phyloP scores from a whole-genome alignment of 2,888 invertebrate genomes.

The Pseudococcus viburni region DNA sequence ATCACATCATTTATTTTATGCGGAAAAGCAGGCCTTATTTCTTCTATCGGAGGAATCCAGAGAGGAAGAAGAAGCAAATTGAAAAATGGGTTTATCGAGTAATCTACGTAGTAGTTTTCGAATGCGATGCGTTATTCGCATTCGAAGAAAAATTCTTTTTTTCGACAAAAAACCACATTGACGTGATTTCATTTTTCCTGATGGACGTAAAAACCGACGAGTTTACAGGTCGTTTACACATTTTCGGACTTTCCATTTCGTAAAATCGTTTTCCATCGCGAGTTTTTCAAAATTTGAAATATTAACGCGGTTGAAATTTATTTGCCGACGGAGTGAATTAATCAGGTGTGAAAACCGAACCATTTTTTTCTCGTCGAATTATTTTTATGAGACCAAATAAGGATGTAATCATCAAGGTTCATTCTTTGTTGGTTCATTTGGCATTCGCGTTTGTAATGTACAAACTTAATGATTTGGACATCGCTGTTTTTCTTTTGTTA shows the following conservation, averaged over 20 bases:
- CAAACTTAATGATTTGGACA: background rate
- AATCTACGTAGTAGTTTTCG: background rate
- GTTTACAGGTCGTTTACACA: background rate
- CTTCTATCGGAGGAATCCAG: background rate
- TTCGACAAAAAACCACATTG: background rate
- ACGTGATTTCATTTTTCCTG: slow-evolving; percentile 2
- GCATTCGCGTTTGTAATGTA: background rate
- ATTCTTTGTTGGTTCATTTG: background rate
- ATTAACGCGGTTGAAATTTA: background rate
- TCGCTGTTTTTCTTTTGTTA: background rate
- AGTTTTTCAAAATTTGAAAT: background rate
- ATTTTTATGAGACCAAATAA: background rate
- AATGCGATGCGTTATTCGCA: background rate
- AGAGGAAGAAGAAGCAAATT: background rate
- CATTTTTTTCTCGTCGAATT: background rate
- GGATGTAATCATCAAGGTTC: background rate
- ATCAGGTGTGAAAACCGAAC: background rate
- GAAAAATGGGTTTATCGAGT: background rate
- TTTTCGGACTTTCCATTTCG: background rate
- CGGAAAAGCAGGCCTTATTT: background rate
- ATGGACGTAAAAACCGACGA: background rate
- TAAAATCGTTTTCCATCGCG: background rate
- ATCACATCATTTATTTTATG: background rate
- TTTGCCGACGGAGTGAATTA: background rate
- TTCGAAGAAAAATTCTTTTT: too few species aligned